A percentile compares a stretch with the other conserved stretches of the same genome.
These are phyloP conservation scores for Nycticebus coucang DNA, from an alignment of 2,113 vertebrate species.

Conservation along the genomic window DNA sequence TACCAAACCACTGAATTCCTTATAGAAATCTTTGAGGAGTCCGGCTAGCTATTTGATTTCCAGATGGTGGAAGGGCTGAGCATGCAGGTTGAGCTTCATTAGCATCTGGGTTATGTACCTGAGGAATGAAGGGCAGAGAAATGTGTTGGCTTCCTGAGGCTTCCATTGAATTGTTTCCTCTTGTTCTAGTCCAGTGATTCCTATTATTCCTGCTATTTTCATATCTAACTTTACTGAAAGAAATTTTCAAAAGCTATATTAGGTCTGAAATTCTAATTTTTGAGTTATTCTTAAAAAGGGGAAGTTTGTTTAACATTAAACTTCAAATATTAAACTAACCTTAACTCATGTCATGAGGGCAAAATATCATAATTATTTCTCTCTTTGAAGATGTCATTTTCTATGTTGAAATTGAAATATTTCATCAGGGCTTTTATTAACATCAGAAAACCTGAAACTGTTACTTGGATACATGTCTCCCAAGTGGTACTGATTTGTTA, in stretches of 20 bases:
- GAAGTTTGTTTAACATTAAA: not conserved
- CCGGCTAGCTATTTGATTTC: not conserved
- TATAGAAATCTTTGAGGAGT: not conserved
- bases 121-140: not conserved
- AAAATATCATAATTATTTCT: not conserved
- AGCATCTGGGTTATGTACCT: not conserved
- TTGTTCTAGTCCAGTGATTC: not conserved
- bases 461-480: not conserved
- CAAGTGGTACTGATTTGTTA: not conserved
- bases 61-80: not conserved
- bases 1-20: not conserved
- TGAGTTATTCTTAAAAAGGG: not conserved
- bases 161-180: not conserved
- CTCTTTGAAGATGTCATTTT: not conserved
- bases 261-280: not conserved
- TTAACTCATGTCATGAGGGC: not conserved
- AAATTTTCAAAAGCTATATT: not conserved
- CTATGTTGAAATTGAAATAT: not conserved
- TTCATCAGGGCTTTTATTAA: not conserved
- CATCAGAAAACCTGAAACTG: not conserved
- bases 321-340: not conserved
- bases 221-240: constrained; percentile 12
- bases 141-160: not conserved
- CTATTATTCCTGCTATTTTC: not conserved
- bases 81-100: not conserved